Evolutionary conservation across 2,888 invertebrate species (phyloP), one percentile per base, ranked within the genome.

Genomic region (Cepaea hortensis): DNA sequence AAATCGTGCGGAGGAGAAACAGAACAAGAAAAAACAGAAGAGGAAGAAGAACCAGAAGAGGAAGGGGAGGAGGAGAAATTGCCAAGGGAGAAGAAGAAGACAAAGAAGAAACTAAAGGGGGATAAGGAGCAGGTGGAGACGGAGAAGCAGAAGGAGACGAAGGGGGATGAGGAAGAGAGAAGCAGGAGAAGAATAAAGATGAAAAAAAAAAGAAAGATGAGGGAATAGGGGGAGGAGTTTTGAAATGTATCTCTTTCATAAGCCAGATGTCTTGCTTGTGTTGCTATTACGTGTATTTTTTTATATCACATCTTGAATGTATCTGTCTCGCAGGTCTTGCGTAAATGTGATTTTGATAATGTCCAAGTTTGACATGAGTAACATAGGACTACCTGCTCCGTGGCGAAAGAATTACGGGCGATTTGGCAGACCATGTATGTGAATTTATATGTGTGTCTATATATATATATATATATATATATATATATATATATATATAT

Each of bases 401-500:
- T 35, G 35, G 35, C 35, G 35, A 35, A 35, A 0, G 1, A 1
- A 35, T 35, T 35, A 35, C 35, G 35, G 35, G 35, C 35, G 35
- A 35, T 35, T 35, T 35, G 35, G 35, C 35, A 35, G 35, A 35
- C 35, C 35, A 35, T 35, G 35, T 35, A 35, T 35, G 35, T 35
- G 35, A 35, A 1, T 35, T 35, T 35, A 35, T 35, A 79, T 50
- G 50, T 79, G 50, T 50, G 50, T 79, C 65, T 50, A 79, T 79
- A 68, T 18, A 68, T 68, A 68, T 18, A 68, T 68, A 68, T 18
- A 68, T 68, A 68, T 18, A 68, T 68, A 68, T 18, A 79, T 50
- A 79, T 79, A 79, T 50, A 79, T 79, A 79, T 50, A 79, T 79
- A 68, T 18, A 68, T 68, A 68, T 18, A 68, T 68, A 68, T 18